These are phyloP conservation scores for Burhinus oedicnemus DNA, from an alignment of 2,113 vertebrate genomes.

Conservation along the genomic window DNA sequence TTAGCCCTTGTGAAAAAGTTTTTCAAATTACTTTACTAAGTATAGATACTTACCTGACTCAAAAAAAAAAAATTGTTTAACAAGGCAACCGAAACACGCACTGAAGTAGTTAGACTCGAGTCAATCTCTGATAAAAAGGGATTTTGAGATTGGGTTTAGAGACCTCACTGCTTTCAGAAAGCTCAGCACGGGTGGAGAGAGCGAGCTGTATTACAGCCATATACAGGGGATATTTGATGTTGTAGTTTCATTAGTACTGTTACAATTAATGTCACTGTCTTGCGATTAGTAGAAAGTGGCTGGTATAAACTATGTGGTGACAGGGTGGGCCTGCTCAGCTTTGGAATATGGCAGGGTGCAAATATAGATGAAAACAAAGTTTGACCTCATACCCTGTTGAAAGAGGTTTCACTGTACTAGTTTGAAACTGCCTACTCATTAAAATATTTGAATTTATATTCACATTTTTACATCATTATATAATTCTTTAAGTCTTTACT, in stretches of 20 bases:
- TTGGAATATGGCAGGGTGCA: not conserved
- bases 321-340: not conserved
- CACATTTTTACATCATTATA: not conserved
- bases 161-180: not conserved
- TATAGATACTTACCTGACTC: not conserved
- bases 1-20: not conserved
- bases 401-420: not conserved
- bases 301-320: not conserved
- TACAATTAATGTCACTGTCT: not conserved
- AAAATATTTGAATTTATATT: not conserved
- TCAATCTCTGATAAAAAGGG: not conserved
- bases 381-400: not conserved
- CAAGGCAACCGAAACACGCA: not conserved
- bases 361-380: not conserved
- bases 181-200: not conserved
- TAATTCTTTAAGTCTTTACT: not conserved
- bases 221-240: not conserved
- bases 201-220: not conserved
- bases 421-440: not conserved
- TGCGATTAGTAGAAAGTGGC: not conserved
- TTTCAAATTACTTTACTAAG: not conserved
- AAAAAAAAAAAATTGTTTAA: not conserved
- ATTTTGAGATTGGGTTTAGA: not conserved
- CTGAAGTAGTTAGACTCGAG: not conserved
- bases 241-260: not conserved